Evolutionary conservation across 2,888 invertebrate genomes (phyloP), one percentile per base, ranked within the genome.

Genomic region (Phlogophora meticulosa): DNA sequence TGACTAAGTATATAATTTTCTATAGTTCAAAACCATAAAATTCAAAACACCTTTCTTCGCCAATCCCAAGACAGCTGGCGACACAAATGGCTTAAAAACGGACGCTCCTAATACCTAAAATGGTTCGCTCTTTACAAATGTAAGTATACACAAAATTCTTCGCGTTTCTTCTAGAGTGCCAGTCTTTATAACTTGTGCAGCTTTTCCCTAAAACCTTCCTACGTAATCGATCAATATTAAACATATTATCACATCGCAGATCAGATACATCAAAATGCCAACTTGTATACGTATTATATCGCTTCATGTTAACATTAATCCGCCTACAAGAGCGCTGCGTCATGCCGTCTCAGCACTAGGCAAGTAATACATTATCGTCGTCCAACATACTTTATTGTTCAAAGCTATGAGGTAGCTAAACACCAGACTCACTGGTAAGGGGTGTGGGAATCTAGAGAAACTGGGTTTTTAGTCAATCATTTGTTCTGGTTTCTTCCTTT

Each of bases 291-390:
- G 28, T 36, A 71, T 20, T 38, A n/a, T n/a, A 48, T n/a, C 24
- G 42, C 11, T 3, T 28, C 7, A 38, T 40, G 58, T 36, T 72
- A 20, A 34, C 62, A 72, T 34, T 62, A 81, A 81, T 58, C 42
- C n/a, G n/a, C 15, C 11, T 43, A 63, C 52, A 52, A 66, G 45
- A 80, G 9, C 34, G 70, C 63, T 11, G 17, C 56, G 62, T 65
- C 77, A 80, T 42, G 67, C 28, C 24, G 60, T 43, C 46, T 42
- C 36, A 55, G 46, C 45, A 42, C n/a, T 49, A 51, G 42, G 22
- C 62, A 43, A 64, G 68, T 48, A 73, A 74, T 79, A 76, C 70
- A 70, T 80, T 80, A 65, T 76, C 65, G 53, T 74, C 48, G 24
- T 51, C 61, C 55, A 57, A 55, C 53, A 61, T 48, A 52, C 49